Conservation (phyloP, 2,113 vertebrate genomes). For the Coregonus clupeaformis region DNA sequence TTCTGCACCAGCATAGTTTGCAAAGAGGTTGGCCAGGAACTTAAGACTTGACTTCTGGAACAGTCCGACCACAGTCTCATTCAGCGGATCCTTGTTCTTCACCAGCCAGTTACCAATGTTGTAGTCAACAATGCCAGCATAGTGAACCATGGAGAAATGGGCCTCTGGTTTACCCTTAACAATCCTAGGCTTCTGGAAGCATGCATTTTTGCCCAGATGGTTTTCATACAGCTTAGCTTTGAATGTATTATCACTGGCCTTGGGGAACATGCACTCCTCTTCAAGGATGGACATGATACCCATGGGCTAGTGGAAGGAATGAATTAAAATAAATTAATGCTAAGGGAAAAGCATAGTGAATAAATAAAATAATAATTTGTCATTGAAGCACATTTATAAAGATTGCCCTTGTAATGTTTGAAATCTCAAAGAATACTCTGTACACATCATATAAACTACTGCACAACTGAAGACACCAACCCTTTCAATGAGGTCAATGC, state of each 20-base stretch:
- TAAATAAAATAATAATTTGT: neutral
- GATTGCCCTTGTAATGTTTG: too few relatives aligned
- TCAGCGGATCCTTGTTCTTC: constrained; percentile 85
- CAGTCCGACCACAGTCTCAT: constrained; percentile 80
- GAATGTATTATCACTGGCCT: constrained; percentile 79
- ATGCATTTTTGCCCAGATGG: constrained; percentile 69
- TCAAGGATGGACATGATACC: constrained; percentile 75
- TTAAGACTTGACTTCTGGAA: constrained; percentile 82
- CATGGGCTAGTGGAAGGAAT: constrained; percentile 59
- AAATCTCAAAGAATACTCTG: too few relatives aligned
- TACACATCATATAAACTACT: neutral
- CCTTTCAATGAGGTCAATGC: constrained; percentile 89
- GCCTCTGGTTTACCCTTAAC: constrained; percentile 71
- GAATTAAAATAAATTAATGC: neutral
- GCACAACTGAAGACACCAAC: constrained; percentile 44
- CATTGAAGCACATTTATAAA: neutral
- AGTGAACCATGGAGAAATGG: constrained; percentile 80
- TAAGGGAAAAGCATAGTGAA: neutral
- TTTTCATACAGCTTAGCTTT: constrained; percentile 86
- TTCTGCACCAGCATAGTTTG: constrained; percentile 72
- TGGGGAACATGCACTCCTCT: constrained; percentile 77
- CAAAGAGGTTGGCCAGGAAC: constrained; percentile 71
- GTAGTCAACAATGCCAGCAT: constrained; percentile 80
- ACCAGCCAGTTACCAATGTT: constrained; percentile 80
- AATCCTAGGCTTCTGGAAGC: constrained; percentile 56